Conservation (phyloP, 1,140 invertebrate genomes). For the Ceratina australensis region DNA sequence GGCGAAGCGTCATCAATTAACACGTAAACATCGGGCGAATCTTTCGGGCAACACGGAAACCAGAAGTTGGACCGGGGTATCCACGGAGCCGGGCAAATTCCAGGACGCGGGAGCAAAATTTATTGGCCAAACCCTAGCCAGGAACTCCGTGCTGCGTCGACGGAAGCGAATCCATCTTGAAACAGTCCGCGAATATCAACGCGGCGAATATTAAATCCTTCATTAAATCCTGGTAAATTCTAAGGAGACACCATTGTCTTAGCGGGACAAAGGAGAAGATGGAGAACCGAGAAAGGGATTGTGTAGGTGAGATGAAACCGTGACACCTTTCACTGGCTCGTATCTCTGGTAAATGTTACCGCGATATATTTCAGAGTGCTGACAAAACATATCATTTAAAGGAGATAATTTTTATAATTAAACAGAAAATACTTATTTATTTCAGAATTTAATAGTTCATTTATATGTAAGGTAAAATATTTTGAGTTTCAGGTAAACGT, state of each 20-base stretch:
- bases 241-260: background rate
- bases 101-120: conserved; percentile 39
- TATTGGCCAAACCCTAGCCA: conserved; percentile 26
- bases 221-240: conserved; percentile 43
- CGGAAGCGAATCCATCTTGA: conserved; percentile 58
- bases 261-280: background rate
- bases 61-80: conserved; percentile 24
- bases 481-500: too few relatives aligned
- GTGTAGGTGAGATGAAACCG: too few relatives aligned
- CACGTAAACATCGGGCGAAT: conserved; percentile 17
- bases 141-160: background rate
- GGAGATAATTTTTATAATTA: too few relatives aligned
- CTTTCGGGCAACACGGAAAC: conserved; percentile 2
- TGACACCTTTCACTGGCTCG: too few relatives aligned
- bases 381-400: too few relatives aligned
- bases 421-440: too few relatives aligned
- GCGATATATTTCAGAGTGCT: too few relatives aligned
- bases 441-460: too few relatives aligned
- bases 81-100: conserved; percentile 27
- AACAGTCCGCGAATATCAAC: conserved; percentile 65
- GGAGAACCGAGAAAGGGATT: background rate
- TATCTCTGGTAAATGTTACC: too few relatives aligned
- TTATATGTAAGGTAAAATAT: too few relatives aligned
- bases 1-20: conserved; percentile 26
- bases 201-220: conserved; percentile 62